phyloP scores from a whole-genome alignment of 2,888 invertebrate genomes.

The Hybos culiciformis region DNA sequence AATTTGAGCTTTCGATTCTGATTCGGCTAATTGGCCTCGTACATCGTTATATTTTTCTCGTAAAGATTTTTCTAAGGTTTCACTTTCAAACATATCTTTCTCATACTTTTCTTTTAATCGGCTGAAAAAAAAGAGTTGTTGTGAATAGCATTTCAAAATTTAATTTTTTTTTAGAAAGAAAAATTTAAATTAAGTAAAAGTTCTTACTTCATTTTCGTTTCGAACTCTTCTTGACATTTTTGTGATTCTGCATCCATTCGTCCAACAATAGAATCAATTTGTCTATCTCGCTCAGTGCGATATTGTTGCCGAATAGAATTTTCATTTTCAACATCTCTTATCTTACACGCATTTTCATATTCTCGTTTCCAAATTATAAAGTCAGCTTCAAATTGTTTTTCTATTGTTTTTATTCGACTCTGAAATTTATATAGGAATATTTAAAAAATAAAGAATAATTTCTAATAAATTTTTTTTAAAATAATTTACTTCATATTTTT shows the following conservation, averaged over 20 bases:
- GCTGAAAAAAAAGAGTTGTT: slow-evolving; percentile 32
- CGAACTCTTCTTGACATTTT: slow-evolving; percentile 30
- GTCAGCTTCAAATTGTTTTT: slow-evolving; percentile 48
- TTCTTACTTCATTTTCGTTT: slow-evolving; percentile 28
- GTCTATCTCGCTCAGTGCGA: slow-evolving; percentile 59
- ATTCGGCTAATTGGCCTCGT: slow-evolving; percentile 48
- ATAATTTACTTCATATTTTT: slow-evolving; percentile 29
- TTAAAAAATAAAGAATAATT: too few relatives aligned
- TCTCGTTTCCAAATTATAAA: slow-evolving; percentile 45
- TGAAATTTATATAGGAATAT: slow-evolving; percentile 19
- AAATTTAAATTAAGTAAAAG: not conserved
- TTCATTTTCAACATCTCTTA: slow-evolving; percentile 50
- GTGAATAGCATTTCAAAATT: slow-evolving; percentile 8
- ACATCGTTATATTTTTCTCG: slow-evolving; percentile 52
- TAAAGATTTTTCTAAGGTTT: slow-evolving; percentile 49
- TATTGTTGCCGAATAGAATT: slow-evolving; percentile 53
- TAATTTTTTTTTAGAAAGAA: not conserved
- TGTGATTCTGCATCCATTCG: slow-evolving; percentile 33
- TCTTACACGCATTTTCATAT: slow-evolving; percentile 36
- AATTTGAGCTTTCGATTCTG: slow-evolving; percentile 47
- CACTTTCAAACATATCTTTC: slow-evolving; percentile 51
- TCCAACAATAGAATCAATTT: slow-evolving; percentile 47
- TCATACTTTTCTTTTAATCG: slow-evolving; percentile 65
- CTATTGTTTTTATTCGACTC: slow-evolving; percentile 42
- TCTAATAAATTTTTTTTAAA: not conserved